phyloP scores from a whole-genome alignment of 2,113 vertebrate genomes.

The Indicator maculatus region DNA sequence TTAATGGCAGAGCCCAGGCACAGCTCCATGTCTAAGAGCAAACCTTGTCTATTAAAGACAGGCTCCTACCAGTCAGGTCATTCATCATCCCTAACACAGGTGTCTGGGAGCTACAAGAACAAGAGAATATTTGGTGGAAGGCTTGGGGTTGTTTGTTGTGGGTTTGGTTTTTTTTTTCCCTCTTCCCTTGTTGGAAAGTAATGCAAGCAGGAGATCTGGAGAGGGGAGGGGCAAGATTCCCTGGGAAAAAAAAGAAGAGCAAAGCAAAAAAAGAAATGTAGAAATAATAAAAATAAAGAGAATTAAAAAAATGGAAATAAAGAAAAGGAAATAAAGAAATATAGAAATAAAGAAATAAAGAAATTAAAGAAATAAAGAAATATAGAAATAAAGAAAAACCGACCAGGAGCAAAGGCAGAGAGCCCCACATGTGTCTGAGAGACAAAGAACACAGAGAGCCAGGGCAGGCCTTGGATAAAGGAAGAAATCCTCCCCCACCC shows the following conservation, averaged over 20 bases:
- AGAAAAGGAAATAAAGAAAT: no score
- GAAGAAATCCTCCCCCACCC: not conserved
- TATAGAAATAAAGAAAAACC: not conserved
- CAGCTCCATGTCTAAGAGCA: not conserved
- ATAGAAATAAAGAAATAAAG: constrained; percentile 21
- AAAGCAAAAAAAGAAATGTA: not conserved
- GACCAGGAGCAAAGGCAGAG: not conserved
- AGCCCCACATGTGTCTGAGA: not conserved
- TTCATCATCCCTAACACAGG: not conserved
- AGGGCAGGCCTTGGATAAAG: not conserved
- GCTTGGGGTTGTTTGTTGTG: no score
- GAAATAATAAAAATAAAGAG: not conserved
- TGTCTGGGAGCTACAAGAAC: not conserved
- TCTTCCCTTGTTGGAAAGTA: not conserved
- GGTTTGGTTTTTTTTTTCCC: not conserved
- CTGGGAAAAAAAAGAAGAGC: not conserved
- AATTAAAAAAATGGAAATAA: no score
- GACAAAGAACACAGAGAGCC: not conserved
- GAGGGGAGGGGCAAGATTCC: not conserved
- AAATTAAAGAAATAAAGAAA: not conserved
- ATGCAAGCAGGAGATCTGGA: not conserved
- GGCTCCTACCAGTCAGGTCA: not conserved
- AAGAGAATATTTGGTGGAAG: not conserved
- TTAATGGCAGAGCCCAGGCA: not conserved
- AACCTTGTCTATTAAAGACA: not conserved